A percentile compares a stretch with the other conserved stretches of the same genome.
These are phyloP conservation scores for Acrobasis suavella DNA, from an alignment of 2,888 invertebrate genomes.

Conservation along the genomic window DNA sequence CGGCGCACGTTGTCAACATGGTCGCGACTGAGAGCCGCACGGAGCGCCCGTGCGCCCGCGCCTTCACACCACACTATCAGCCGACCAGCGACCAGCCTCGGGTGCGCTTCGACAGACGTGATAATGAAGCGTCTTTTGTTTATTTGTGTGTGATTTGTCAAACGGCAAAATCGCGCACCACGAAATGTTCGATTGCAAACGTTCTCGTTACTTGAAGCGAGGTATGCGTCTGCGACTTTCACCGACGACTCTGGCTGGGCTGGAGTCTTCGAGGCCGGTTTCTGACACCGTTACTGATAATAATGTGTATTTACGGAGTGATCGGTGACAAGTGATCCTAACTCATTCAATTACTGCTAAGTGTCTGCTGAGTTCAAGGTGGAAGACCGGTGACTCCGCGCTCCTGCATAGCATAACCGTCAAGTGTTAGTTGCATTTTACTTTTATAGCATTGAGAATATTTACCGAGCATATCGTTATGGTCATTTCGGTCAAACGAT, in stretches of 20 bases:
- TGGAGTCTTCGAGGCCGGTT: slow-evolving; percentile 64
- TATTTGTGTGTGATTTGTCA: slow-evolving; percentile 65
- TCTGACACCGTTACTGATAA: slow-evolving; percentile 74
- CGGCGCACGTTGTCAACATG: slow-evolving; percentile 63
- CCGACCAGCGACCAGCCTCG: slow-evolving; percentile 45
- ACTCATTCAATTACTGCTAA: slow-evolving; percentile 23
- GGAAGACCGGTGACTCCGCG: background rate
- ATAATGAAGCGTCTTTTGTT: slow-evolving; percentile 62
- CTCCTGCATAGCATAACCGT: background rate
- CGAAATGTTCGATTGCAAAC: slow-evolving; percentile 43
- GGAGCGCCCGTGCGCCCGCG: slow-evolving; percentile 45
- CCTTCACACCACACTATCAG: slow-evolving; percentile 64
- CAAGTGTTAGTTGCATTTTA: background rate
- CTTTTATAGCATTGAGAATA: slow-evolving; percentile 18
- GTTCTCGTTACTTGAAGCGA: slow-evolving; percentile 62
- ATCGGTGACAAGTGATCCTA: slow-evolving; percentile 43
- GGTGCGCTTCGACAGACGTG: slow-evolving; percentile 51
- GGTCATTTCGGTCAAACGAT: slow-evolving; percentile 27
- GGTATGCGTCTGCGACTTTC: slow-evolving; percentile 77
- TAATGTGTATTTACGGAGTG: slow-evolving; percentile 60
- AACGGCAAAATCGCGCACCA: slow-evolving; percentile 49
- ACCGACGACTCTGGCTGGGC: slow-evolving; percentile 60
- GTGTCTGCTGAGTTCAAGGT: slow-evolving; percentile 26
- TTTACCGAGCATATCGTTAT: slow-evolving; percentile 25
- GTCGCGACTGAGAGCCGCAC: slow-evolving; percentile 55